A percentile compares a stretch with the other conserved stretches of the same genome.
These are phyloP conservation scores for Lagenorhynchus albirostris DNA, from an alignment of 2,113 vertebrate genomes.

Conservation along the genomic window DNA sequence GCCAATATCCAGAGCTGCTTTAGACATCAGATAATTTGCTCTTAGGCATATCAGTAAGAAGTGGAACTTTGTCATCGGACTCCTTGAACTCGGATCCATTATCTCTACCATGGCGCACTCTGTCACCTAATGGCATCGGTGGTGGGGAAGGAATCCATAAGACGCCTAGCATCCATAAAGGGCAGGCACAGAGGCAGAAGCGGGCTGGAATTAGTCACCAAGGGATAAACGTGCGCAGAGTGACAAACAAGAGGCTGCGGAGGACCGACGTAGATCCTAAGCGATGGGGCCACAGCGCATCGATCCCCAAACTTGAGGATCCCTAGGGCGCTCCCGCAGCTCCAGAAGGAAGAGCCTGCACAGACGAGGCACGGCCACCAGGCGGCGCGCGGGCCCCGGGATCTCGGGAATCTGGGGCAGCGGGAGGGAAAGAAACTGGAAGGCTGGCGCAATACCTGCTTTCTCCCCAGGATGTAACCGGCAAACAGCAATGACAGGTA, in stretches of 20 bases:
- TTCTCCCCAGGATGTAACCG: not conserved
- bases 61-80: not conserved
- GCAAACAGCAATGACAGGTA: not conserved
- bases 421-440: rapidly evolving
- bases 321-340: rapidly evolving
- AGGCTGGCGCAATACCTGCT: not conserved
- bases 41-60: not conserved
- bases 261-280: not conserved
- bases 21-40: not conserved
- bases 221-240: not conserved
- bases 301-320: not conserved
- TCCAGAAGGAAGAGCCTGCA: not conserved
- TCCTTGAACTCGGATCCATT: not conserved
- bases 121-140: not conserved
- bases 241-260: not conserved
- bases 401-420: not conserved
- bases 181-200: not conserved
- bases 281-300: no score
- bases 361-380: not conserved
- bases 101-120: not conserved
- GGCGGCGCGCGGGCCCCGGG: not conserved
- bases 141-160: not conserved
- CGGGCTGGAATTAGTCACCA: not conserved
- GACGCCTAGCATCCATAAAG: not conserved
- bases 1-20: not conserved